Conservation (phyloP, 2,888 invertebrate species). For the Ophion slaviceki region DNA sequence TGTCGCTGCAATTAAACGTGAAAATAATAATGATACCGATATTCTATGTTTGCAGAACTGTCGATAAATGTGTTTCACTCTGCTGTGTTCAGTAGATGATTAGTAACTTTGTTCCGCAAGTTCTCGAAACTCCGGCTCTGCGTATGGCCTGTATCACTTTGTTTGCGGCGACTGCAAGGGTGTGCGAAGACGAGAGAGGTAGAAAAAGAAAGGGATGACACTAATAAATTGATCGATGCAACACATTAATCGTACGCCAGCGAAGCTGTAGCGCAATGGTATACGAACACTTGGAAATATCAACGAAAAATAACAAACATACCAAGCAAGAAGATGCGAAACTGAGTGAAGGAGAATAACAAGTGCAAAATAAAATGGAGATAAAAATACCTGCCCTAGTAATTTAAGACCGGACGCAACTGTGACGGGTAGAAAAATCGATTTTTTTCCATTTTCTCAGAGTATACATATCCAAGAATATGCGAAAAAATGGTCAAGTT, state of each 20-base stretch:
- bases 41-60: background rate
- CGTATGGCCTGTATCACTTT: background rate
- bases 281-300: background rate
- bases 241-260: background rate
- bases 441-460: too few relatives aligned
- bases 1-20: background rate
- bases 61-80: constrained; percentile 1
- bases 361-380: background rate
- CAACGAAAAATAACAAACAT: background rate
- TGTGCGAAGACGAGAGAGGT: background rate
- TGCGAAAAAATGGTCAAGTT: too few relatives aligned
- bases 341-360: background rate
- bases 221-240: background rate
- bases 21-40: background rate
- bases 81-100: background rate
- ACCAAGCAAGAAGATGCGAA: background rate
- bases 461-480: too few relatives aligned
- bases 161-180: background rate
- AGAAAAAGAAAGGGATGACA: background rate
- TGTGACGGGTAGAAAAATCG: too few relatives aligned
- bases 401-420: too few relatives aligned
- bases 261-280: background rate
- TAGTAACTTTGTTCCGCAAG: background rate
- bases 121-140: background rate
- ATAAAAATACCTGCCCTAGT: background rate